Evolutionary conservation across 2,797 vertebrate species (phyloP), one percentile per base, ranked within the genome.

Genomic region (Botia almorhae): DNA sequence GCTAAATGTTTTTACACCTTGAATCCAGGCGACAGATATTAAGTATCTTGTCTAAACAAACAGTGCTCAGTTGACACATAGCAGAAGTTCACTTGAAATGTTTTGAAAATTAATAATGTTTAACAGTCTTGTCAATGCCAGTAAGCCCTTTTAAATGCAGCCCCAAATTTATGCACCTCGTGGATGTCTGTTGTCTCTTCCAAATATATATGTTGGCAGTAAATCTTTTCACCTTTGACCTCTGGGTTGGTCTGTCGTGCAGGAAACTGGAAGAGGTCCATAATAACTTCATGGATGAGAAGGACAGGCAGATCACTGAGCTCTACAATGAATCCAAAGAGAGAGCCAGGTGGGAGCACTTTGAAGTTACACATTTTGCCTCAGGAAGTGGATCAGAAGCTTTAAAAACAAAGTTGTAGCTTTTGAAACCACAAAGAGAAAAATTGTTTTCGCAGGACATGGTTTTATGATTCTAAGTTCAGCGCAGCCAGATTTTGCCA

Each of bases 291-390:
- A 96, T 96, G 94, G 94, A 96, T 4, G 91, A 96, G 81, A 96
- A 96, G 84, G 95, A 97, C 71, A 81, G 90, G 70, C 70, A 86
- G 79, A 95, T 97, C 82, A 93, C 88, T 2, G 88, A 95, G 82
- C 94, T 97, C 82, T 97, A 97, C 88, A 96, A 95, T 0, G 92
- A 96, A 11, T 92, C 91, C 39, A 96, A 95, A 90, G 94, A 95
- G 67, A 89, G 90, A 78, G 95, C 95, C 83, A 96, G 93, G 96
- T 97, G 82, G 89, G 58, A 48, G 60, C 46, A 11, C 11, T 29
- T 73, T 21, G 48, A 65, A 74, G 39, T 55, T 78, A 14, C 70
- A 36, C 13, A 39, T 53, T 14, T 51, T 70, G 19, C 13, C 33
- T 67, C 19, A 70, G 36, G 51, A 48, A 39, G 46, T 60, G 19